Conservation (phyloP, 2,797 vertebrate species). For the Coreius guichenoti region DNA sequence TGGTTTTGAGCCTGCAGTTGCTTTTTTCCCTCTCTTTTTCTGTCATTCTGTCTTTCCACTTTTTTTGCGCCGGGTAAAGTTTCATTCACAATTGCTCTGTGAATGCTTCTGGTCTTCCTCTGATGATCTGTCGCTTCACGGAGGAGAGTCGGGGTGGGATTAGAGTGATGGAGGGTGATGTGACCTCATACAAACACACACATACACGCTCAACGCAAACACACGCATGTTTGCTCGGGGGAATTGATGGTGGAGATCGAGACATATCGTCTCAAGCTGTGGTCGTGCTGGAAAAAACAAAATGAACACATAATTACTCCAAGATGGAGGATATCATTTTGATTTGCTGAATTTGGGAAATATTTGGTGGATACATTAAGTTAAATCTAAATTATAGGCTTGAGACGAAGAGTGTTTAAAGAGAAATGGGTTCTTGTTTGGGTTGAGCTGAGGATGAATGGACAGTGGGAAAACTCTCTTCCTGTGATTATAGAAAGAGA, state of each 20-base stretch:
- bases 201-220: conserved; percentile 43
- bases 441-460: conserved; percentile 56
- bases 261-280: conserved; percentile 57
- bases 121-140: conserved; percentile 35
- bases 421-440: conserved; percentile 58
- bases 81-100: conserved; percentile 52
- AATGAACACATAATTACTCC: conserved; percentile 63
- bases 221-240: conserved; percentile 17
- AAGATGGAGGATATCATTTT: conserved; percentile 63
- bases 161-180: conserved; percentile 39
- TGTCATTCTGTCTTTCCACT: conserved; percentile 44
- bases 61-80: conserved; percentile 38
- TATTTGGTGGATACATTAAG: conserved; percentile 61
- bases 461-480: conserved; percentile 39
- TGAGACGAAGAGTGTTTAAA: conserved; percentile 57
- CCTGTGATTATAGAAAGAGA: conserved; percentile 38
- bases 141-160: conserved; percentile 37
- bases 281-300: conserved; percentile 59
- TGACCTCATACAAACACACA: conserved; percentile 56
- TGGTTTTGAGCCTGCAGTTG: conserved; percentile 58
- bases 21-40: conserved; percentile 35
- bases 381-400: conserved; percentile 64
- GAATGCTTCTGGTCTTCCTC: conserved; percentile 55
- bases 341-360: conserved; percentile 64
- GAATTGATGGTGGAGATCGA: conserved; percentile 51